These are phyloP conservation scores for Pachydiplax longipennis DNA, from an alignment of 2,888 invertebrate genomes.

Conservation along the genomic window DNA sequence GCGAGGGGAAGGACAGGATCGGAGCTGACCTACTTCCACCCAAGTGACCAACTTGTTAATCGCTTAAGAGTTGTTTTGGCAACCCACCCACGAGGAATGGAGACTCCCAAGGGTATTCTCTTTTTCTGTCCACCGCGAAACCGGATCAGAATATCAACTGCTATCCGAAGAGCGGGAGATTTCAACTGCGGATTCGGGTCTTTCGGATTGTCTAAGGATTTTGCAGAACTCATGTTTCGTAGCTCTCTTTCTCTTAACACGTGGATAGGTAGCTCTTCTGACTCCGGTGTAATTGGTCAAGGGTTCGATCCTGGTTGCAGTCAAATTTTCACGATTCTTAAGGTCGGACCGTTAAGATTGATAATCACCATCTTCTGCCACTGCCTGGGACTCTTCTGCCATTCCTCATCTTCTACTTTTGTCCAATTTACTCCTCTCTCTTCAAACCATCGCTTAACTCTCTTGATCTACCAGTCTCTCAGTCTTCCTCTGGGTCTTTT, in stretches of 20 bases:
- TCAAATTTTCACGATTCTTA: too few relatives aligned
- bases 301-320: too few relatives aligned
- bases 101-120: neutral
- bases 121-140: neutral
- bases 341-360: too few relatives aligned
- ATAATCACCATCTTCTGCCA: too few relatives aligned
- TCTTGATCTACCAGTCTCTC: neutral
- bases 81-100: neutral
- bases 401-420: too few relatives aligned
- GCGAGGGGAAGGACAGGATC: neutral
- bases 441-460: neutral
- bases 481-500: neutral
- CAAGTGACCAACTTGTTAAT: neutral
- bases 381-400: too few relatives aligned
- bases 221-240: too few relatives aligned
- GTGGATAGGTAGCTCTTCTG: too few relatives aligned
- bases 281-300: too few relatives aligned
- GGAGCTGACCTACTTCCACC: neutral
- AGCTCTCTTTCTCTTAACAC: too few relatives aligned
- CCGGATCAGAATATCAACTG: neutral
- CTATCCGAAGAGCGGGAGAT: neutral
- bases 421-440: neutral
- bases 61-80: constrained; percentile 1
- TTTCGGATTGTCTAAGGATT: neutral
- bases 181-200: neutral